A percentile compares a stretch with the other conserved stretches of the same genome.
phyloP scores from a whole-genome alignment of 2,888 invertebrate genomes.

The Drosophila dives region DNA sequence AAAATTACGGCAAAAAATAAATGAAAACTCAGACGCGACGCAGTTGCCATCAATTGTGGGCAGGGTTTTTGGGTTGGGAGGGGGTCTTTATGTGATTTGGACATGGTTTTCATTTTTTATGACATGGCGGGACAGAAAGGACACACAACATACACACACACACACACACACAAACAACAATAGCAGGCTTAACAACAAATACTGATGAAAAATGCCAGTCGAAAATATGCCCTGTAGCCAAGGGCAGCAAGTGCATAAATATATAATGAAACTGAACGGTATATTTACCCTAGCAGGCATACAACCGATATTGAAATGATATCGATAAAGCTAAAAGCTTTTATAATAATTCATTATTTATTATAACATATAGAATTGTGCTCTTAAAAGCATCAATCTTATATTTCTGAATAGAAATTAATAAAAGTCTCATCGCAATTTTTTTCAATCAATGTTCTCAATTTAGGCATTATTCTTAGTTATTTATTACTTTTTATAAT shows the following conservation, averaged over 20 bases:
- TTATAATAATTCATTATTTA: background rate
- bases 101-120: conserved; percentile 53
- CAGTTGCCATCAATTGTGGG: conserved; percentile 55
- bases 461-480: background rate
- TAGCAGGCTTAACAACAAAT: background rate
- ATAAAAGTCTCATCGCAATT: fast-evolving
- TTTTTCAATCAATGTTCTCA: background rate
- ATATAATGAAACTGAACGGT: background rate
- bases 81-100: conserved; percentile 13
- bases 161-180: conserved; percentile 28
- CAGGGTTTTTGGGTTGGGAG: background rate
- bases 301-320: background rate
- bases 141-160: conserved; percentile 25
- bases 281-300: background rate
- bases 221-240: conserved; percentile 1
- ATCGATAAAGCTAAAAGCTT: background rate
- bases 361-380: background rate
- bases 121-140: conserved; percentile 53
- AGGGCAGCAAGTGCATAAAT: background rate
- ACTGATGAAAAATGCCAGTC: background rate
- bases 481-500: background rate
- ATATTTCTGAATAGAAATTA: background rate
- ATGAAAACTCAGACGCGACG: conserved; percentile 79
- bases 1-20: conserved; percentile 57
- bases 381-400: background rate